Conservation (phyloP, 2,797 vertebrate genomes). For the Galaxias olidus region DNA sequence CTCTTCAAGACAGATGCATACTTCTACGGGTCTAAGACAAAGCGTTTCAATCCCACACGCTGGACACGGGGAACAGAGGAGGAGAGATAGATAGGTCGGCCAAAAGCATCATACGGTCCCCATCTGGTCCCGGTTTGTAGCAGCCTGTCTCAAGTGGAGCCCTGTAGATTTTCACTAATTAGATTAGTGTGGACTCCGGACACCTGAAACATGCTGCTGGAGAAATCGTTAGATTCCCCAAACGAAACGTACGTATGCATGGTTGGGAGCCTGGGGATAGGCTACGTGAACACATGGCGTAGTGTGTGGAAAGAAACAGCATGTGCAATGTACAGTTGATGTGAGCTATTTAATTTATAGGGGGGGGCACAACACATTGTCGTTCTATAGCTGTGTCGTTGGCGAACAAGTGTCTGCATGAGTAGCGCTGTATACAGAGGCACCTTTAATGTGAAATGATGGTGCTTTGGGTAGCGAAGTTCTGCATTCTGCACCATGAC, state of each 20-base stretch:
- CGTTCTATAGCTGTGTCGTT: neutral
- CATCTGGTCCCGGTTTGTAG: constrained; percentile 65
- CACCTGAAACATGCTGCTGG: constrained; percentile 41
- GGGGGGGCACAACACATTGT: neutral
- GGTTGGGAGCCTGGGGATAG: neutral
- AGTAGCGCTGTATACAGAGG: no score
- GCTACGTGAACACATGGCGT: constrained; percentile 5
- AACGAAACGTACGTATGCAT: constrained; percentile 17
- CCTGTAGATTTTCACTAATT: constrained; percentile 62
- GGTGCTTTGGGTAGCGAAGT: constrained; percentile 10
- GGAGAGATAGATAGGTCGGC: constrained; percentile 64
- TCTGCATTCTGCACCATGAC: constrained; percentile 49
- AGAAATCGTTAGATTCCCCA: constrained; percentile 22
- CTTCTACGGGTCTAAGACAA: constrained; percentile 34
- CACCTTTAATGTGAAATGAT: neutral
- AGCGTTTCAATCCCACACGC: constrained; percentile 37
- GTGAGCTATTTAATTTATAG: no score
- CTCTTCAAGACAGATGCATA: constrained; percentile 26
- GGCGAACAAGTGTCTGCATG: neutral
- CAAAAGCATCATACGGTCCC: constrained; percentile 60
- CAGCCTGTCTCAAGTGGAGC: constrained; percentile 58
- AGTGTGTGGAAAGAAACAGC: neutral
- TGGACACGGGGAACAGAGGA: constrained; percentile 48
- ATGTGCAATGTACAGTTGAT: neutral
- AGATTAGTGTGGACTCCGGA: constrained; percentile 45